Percentiles rank a stretch among this genome's conserved stretches.
Conservation (phyloP, 2,888 invertebrate genomes). For the Coenonympha arcania region DNA sequence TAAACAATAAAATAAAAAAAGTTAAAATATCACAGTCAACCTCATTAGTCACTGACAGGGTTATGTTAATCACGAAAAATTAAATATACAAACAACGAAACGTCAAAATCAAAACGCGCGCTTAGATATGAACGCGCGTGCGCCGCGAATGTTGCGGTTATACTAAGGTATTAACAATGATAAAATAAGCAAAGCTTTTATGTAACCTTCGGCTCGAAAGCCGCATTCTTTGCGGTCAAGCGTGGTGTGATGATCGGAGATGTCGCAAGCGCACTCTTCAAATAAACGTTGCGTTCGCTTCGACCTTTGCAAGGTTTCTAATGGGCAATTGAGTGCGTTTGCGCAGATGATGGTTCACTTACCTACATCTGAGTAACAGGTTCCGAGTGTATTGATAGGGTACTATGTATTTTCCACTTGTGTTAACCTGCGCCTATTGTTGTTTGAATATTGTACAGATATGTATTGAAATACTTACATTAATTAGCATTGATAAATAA, state of each 20-base stretch:
- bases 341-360: conserved; percentile 12
- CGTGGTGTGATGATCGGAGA: conserved; percentile 48
- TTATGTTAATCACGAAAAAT: conserved; percentile 23
- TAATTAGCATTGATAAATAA: background rate
- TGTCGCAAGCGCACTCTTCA: conserved; percentile 48
- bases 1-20: conserved; percentile 17
- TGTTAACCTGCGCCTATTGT: background rate
- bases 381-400: background rate
- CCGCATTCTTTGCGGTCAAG: conserved; percentile 68
- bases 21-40: conserved; percentile 31
- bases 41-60: conserved; percentile 34
- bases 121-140: conserved; percentile 51
- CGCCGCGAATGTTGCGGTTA: conserved; percentile 50
- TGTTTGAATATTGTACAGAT: background rate
- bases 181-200: conserved; percentile 58
- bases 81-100: conserved; percentile 22
- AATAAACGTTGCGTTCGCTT: conserved; percentile 32
- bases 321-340: conserved; percentile 12
- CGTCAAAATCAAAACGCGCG: conserved; percentile 37
- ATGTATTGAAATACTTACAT: background rate
- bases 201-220: conserved; percentile 67
- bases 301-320: conserved; percentile 55
- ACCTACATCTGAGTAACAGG: conserved; percentile 2
- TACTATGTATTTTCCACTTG: background rate
- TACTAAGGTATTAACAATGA: conserved; percentile 57